A percentile compares a stretch with the other conserved stretches of the same genome.
Evolutionary conservation across 1,140 invertebrate genomes (phyloP).

Genomic region (Ceratina japonica): DNA sequence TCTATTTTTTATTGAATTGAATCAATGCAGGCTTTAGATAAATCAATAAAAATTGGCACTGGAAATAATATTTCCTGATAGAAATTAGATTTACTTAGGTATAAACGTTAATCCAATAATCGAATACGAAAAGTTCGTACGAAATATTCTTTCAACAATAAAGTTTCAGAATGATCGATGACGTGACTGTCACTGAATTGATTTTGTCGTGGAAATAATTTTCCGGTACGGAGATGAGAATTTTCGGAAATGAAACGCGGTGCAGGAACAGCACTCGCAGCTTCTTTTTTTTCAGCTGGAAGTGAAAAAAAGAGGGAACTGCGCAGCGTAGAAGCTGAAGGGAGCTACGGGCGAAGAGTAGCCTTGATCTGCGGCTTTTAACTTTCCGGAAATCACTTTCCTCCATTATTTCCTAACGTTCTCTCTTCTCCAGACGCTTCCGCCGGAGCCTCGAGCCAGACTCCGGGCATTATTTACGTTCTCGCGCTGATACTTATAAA

Average conservation of each 20-base stretch:
- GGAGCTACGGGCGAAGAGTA: conserved; percentile 57
- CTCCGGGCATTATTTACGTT: conserved; percentile 35
- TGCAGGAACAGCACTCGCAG: conserved; percentile 8
- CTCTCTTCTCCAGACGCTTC: conserved; percentile 55
- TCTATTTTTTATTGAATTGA: too few species aligned
- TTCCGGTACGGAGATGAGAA: neutral
- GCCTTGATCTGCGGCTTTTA: conserved; percentile 77
- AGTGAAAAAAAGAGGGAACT: conserved; percentile 19
- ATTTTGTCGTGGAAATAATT: conserved; percentile 5
- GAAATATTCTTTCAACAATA: too few species aligned
- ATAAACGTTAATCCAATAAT: too few species aligned
- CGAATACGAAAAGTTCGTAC: too few species aligned
- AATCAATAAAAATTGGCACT: too few species aligned
- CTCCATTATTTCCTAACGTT: conserved; percentile 75
- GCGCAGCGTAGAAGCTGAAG: conserved; percentile 15
- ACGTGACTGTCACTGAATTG: too few species aligned
- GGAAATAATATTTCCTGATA: too few species aligned
- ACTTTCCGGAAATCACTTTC: conserved; percentile 79
- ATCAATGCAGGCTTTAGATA: too few species aligned
- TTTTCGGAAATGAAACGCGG: neutral
- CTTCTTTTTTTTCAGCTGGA: conserved; percentile 22
- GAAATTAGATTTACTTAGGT: too few species aligned
- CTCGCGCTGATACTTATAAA: neutral
- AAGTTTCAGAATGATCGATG: too few species aligned
- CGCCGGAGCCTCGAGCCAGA: conserved; percentile 31